Percentiles rank a stretch among this genome's conserved stretches.
These are phyloP conservation scores for Rugalucina vietnamica DNA, from an alignment of 2,888 invertebrate species.

Conservation along the genomic window DNA sequence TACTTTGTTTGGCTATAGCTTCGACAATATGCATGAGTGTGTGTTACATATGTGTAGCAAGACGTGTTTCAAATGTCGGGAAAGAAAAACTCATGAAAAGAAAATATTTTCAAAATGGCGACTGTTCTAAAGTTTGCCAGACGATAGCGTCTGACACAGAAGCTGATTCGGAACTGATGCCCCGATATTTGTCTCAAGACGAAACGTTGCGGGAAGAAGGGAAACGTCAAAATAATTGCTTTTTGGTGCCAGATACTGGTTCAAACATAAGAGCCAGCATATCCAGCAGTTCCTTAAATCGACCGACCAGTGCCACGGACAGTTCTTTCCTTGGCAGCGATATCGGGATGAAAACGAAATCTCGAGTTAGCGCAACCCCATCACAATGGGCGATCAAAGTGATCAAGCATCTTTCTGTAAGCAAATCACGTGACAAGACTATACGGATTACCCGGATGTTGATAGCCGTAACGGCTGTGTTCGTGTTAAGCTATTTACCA, in stretches of 20 bases:
- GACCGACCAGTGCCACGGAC: background rate
- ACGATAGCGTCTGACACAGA: background rate
- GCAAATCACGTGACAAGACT: conserved; percentile 45
- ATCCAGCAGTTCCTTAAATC: background rate
- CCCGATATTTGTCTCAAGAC: background rate
- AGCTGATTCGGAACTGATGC: background rate
- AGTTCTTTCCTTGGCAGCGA: background rate
- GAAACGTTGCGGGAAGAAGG: background rate
- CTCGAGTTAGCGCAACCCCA: conserved; percentile 28
- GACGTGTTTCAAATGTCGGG: conserved; percentile 51
- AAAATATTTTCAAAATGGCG: conserved; percentile 7
- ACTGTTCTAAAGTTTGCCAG: background rate
- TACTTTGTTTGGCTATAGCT: conserved; percentile 40
- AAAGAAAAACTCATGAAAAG: conserved; percentile 45
- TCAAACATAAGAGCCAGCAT: background rate
- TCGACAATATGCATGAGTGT: conserved; percentile 44
- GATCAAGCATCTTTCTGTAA: conserved; percentile 36
- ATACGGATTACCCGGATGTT: conserved; percentile 60
- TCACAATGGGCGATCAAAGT: conserved; percentile 41
- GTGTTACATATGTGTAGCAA: conserved; percentile 51
- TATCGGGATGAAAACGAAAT: background rate
- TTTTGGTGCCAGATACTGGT: too few relatives aligned
- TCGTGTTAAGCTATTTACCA: conserved; percentile 53
- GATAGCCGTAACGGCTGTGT: conserved; percentile 49
- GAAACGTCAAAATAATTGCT: background rate